Base-by-base conservation (phyloP, 1,140 invertebrate genomes). In the Leptinotarsa texana region DNA sequence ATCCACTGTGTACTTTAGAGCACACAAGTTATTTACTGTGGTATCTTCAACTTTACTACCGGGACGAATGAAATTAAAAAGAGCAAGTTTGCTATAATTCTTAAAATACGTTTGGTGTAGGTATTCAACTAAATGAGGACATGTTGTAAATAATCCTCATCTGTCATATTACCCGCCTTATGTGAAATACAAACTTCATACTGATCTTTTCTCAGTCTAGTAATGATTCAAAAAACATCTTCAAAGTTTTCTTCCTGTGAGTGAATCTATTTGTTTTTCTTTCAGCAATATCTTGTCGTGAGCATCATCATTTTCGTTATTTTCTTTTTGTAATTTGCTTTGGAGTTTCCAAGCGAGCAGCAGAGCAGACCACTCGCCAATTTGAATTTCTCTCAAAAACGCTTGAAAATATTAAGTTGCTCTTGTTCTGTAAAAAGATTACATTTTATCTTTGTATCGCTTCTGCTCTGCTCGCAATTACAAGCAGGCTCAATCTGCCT, bases 131-230 rank as follows among this genome's bases (percentile, higher is more conserved):
- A 15, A 33, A 33, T 69, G 48, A 33, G 66, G 49, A 42, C 22
- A 49, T 79, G 77, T 24, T 21, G 13, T 27, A n/a, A 6, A 24
- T 73, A 75, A 8, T 66, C 72, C n/a, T 71, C 63, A 27, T 79
- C 69, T 15, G 22, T 1, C 13, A 77, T 21, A 63, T 74, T 67
- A 13, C 57, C 22, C 1, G 18, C 42, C 3, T 76, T 63, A 68
- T 71, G 74, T 13, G 22, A 65, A 17, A 65, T 17, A 71, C 77
- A 78, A 27, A 3, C 63, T n/a, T 78, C 74, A 21, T 72, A 78
- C 68, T 71, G 15, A 48, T 78, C 77, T 72, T 74, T 78, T 63
- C 69, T 73, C 21, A 74, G 69, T 72, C 3, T 63, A 24, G 13
- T 62, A 72, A 63, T 22, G 2, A 48, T 6, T 51, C 57, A 27